Conservation (phyloP, 2,888 invertebrate species). For the Dicyrtoma fusca region DNA sequence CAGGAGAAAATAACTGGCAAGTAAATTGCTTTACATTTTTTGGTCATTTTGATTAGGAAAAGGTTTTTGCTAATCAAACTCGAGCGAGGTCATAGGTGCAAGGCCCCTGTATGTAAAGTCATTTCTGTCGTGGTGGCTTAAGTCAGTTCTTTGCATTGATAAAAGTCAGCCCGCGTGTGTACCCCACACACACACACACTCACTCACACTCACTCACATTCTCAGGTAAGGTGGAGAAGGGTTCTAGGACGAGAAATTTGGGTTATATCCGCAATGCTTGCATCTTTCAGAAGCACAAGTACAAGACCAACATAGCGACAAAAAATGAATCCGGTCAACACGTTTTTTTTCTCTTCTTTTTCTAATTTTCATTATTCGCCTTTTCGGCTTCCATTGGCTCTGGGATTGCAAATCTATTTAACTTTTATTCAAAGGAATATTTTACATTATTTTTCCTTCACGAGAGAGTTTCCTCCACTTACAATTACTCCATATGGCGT, state of each 20-base stretch:
- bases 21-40: no score
- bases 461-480: no score
- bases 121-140: no score
- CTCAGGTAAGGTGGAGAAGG: constrained; percentile 32
- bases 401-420: neutral
- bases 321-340: constrained; percentile 55
- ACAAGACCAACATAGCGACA: constrained; percentile 4
- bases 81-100: no score
- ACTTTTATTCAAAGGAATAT: neutral
- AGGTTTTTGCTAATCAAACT: no score
- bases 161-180: no score
- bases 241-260: constrained; percentile 55
- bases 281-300: constrained; percentile 35
- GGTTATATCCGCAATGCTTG: constrained; percentile 57
- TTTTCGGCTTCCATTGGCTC: neutral
- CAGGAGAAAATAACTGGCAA: no score
- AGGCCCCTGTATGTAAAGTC: no score
- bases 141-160: no score
- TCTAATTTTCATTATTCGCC: constrained; percentile 2
- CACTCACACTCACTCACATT: constrained; percentile 8
- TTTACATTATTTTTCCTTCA: neutral
- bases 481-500: no score
- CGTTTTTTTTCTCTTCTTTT: constrained; percentile 33
- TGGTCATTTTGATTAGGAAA: no score
- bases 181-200: constrained; percentile 2